Evolutionary conservation across 2,113 vertebrate genomes (phyloP).

Genomic region (Lipotes vexillifer): DNA sequence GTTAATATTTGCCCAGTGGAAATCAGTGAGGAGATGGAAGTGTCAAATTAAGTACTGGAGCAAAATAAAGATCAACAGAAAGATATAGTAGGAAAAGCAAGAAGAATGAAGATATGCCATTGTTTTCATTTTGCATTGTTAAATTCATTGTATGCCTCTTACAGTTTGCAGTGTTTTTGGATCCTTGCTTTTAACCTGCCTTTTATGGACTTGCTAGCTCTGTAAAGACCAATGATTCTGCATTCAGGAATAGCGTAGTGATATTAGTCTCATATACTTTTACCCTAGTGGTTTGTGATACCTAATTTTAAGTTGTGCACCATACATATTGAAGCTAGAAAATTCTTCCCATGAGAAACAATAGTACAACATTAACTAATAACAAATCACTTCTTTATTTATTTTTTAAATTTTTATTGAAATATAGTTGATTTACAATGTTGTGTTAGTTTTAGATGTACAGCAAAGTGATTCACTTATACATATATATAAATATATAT

Average conservation of each 20-base stretch:
- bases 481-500: background rate
- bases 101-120: background rate
- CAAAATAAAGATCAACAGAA: background rate
- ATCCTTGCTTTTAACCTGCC: background rate
- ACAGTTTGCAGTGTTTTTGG: background rate
- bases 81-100: background rate
- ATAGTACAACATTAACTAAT: background rate
- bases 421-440: background rate
- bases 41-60: background rate
- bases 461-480: background rate
- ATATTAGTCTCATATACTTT: background rate
- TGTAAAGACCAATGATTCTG: background rate
- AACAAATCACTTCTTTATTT: background rate
- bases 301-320: background rate
- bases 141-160: background rate
- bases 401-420: background rate
- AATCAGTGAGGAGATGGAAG: background rate
- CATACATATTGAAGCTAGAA: background rate
- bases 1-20: background rate
- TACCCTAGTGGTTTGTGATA: background rate
- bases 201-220: background rate
- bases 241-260: background rate
- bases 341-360: conserved; percentile 6
- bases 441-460: background rate
- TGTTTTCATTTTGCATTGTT: background rate